A percentile compares a stretch with the other conserved stretches of the same genome.
phyloP scores from a whole-genome alignment of 1,140 invertebrate genomes.

The Rhyzopertha dominica region DNA sequence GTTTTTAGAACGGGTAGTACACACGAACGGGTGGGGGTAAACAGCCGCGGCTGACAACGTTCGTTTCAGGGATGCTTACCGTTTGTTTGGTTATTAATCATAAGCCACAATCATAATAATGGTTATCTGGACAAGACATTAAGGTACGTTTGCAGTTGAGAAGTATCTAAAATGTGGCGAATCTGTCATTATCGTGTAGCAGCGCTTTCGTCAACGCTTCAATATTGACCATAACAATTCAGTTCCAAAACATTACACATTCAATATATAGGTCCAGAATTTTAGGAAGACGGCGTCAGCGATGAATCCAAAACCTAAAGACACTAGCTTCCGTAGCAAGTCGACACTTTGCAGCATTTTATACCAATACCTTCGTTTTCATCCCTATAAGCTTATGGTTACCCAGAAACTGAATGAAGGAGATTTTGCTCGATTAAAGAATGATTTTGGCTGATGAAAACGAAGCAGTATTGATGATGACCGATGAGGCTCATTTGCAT shows the following conservation, averaged over 20 bases:
- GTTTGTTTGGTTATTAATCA: too few species aligned
- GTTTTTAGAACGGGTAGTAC: conserved; percentile 2
- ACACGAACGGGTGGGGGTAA: neutral
- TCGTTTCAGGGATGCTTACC: neutral
- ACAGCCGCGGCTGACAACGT: neutral
- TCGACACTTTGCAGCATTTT: too few species aligned
- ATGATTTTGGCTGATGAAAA: too few species aligned
- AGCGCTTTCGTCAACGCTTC: conserved; percentile 4
- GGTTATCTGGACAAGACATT: neutral
- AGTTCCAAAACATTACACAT: conserved; percentile 3
- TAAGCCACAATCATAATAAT: too few species aligned
- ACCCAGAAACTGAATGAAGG: too few species aligned
- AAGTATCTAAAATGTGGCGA: conserved; percentile 2
- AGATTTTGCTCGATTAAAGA: too few species aligned
- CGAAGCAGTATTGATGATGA: too few species aligned
- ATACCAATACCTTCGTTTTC: too few species aligned
- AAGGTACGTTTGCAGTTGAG: neutral
- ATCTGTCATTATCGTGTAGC: conserved; percentile 1
- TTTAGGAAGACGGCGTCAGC: conserved; percentile 3
- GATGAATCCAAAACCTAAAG: conserved; percentile 6
- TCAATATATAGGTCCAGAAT: conserved; percentile 4
- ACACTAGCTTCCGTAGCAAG: conserved; percentile 6
- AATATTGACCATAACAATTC: neutral
- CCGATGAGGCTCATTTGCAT: too few species aligned
- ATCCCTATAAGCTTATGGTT: too few species aligned